A percentile compares a stretch with the other conserved stretches of the same genome.
These are phyloP conservation scores for Triplophysa bombifrons DNA, from an alignment of 2,797 vertebrate genomes.

Conservation along the genomic window DNA sequence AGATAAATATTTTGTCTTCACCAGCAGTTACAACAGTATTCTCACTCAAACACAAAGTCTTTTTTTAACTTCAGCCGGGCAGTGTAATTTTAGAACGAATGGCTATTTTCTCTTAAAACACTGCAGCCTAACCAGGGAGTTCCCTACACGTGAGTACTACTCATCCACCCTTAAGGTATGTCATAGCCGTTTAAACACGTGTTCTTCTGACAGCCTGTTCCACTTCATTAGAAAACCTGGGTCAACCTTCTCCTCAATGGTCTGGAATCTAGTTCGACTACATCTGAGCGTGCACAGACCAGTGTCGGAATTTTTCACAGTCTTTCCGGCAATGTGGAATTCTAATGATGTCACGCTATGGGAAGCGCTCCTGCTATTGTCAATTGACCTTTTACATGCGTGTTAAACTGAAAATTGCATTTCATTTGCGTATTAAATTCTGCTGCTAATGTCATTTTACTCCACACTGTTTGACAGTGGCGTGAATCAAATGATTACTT, in stretches of 20 bases:
- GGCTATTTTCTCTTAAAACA: constrained; percentile 67
- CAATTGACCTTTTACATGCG: background rate
- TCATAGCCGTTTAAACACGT: constrained; percentile 51
- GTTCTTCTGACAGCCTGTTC: constrained; percentile 54
- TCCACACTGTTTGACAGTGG: background rate
- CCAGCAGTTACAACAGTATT: background rate
- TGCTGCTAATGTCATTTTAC: background rate
- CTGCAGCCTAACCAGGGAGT: constrained; percentile 56
- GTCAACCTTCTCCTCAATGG: constrained; percentile 61
- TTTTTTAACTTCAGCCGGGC: background rate
- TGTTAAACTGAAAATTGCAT: background rate
- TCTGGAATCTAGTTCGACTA: constrained; percentile 75
- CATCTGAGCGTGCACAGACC: constrained; percentile 77
- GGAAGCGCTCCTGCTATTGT: constrained; percentile 18
- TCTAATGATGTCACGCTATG: constrained; percentile 67
- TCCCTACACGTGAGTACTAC: constrained; percentile 41
- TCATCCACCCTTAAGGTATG: constrained; percentile 38
- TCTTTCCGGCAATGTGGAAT: constrained; percentile 63
- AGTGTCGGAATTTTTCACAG: constrained; percentile 74
- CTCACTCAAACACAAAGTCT: background rate
- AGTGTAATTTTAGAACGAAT: background rate
- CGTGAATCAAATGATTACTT: background rate
- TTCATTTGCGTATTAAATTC: background rate
- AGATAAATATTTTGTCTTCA: background rate
- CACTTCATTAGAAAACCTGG: constrained; percentile 60